Conservation (phyloP, 2,113 vertebrate species). For the Nestor notabilis region DNA sequence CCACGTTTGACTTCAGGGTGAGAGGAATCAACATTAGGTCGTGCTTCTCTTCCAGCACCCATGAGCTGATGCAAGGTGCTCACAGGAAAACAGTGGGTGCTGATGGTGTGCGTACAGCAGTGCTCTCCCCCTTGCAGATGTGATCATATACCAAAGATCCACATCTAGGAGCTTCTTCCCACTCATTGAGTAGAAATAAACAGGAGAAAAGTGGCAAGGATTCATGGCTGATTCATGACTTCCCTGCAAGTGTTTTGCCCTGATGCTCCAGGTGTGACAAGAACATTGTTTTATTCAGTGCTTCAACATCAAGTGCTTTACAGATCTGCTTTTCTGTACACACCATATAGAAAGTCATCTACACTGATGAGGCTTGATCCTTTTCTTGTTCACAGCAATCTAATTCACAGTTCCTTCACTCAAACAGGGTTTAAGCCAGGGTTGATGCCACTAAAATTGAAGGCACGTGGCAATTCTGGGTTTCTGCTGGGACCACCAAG, state of each 20-base stretch:
- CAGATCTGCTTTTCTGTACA: not conserved
- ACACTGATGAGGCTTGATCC: accelerated
- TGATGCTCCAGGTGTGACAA: not conserved
- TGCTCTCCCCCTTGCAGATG: not conserved
- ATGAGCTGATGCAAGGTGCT: not conserved
- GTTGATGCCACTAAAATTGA: not conserved
- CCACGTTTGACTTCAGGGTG: not conserved
- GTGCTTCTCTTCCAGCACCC: not conserved
- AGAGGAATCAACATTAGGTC: not conserved
- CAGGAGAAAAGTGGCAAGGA: not conserved
- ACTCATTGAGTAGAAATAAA: not conserved
- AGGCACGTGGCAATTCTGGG: not conserved
- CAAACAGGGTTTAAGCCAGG: not conserved
- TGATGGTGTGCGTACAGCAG: not conserved
- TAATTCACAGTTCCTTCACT: not conserved
- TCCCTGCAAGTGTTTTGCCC: not conserved
- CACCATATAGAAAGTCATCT: accelerated
- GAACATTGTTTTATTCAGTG: not conserved
- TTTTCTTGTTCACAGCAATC: not conserved
- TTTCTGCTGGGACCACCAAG: not conserved
- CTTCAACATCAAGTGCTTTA: not conserved
- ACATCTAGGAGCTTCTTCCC: not conserved
- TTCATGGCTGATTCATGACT: not conserved
- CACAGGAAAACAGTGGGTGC: not conserved
- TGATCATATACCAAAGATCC: not conserved